phyloP scores from a whole-genome alignment of 2,888 invertebrate species.

The Geotrupes spiniger region DNA sequence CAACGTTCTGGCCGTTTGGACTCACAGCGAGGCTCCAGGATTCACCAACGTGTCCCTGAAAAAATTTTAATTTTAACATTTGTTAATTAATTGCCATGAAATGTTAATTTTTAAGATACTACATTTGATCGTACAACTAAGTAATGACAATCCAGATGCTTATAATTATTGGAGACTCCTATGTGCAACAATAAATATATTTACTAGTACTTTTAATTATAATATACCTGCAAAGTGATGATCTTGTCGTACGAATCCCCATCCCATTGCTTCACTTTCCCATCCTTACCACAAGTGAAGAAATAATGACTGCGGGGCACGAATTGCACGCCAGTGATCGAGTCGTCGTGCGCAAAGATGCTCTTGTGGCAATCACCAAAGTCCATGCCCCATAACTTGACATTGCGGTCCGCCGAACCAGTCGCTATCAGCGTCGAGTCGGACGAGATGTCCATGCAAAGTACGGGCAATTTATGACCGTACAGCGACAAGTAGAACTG shows the following conservation, averaged over 20 bases:
- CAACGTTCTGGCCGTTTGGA: conserved; percentile 74
- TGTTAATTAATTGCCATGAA: conserved; percentile 4
- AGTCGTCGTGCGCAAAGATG: conserved; percentile 94
- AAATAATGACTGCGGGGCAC: conserved; percentile 89
- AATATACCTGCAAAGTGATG: conserved; percentile 71
- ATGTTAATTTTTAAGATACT: conserved; percentile 4
- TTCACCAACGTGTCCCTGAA: conserved; percentile 79
- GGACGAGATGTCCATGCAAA: conserved; percentile 89
- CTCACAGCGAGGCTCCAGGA: conserved; percentile 74
- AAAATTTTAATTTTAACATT: background rate
- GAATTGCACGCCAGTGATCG: conserved; percentile 85
- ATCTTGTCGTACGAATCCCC: conserved; percentile 89
- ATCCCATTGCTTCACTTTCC: conserved; percentile 96
- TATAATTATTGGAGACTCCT: too few relatives aligned
- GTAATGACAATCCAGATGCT: too few relatives aligned
- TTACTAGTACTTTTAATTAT: background rate
- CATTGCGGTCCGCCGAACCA: conserved; percentile 92
- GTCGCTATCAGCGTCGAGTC: conserved; percentile 86
- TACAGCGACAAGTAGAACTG: conserved; percentile 92
- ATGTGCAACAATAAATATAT: too few relatives aligned
- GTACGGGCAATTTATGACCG: conserved; percentile 93
- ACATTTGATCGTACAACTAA: too few relatives aligned
- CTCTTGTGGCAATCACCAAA: conserved; percentile 98
- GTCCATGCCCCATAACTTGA: conserved; percentile 98
- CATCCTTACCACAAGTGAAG: conserved; percentile 92